phyloP scores from a whole-genome alignment of 1,140 invertebrate genomes.

The Anastrepha obliqua region DNA sequence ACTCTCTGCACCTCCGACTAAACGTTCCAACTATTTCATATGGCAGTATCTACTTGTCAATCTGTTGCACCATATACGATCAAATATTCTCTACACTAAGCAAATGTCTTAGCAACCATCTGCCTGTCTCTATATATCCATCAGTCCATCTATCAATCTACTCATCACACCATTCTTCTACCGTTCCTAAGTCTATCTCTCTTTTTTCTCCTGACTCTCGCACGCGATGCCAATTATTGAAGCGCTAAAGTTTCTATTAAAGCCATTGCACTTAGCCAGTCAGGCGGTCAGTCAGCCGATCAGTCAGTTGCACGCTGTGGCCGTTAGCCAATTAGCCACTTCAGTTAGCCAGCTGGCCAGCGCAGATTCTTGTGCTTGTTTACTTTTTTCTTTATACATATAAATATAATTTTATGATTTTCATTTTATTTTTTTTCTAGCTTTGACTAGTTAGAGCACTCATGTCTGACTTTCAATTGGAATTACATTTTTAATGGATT shows the following conservation, averaged over 20 bases:
- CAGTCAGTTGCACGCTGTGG: slow-evolving; percentile 11
- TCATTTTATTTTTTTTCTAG: slow-evolving; percentile 13
- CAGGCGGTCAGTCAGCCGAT: not conserved
- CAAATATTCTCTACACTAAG: not conserved
- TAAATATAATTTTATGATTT: slow-evolving; percentile 4
- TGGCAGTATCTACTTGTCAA: too few species aligned
- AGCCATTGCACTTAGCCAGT: not conserved
- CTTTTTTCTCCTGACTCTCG: not conserved
- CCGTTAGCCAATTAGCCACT: slow-evolving; percentile 45
- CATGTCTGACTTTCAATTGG: slow-evolving; percentile 26
- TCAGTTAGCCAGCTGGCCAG: slow-evolving; percentile 37
- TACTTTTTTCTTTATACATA: not conserved
- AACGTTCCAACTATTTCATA: too few species aligned
- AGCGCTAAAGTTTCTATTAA: slow-evolving; percentile 53
- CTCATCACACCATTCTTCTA: not conserved
- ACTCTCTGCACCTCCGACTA: too few species aligned
- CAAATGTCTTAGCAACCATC: not conserved
- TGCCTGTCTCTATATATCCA: not conserved
- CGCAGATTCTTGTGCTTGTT: not conserved
- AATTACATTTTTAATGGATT: slow-evolving; percentile 1
- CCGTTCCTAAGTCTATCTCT: not conserved
- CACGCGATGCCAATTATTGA: slow-evolving; percentile 57
- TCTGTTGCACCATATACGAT: too few species aligned
- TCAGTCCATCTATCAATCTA: not conserved
- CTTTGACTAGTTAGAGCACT: not conserved